These are phyloP conservation scores for Oscheius onirici DNA, from an alignment of 2,888 invertebrate genomes.

Conservation along the genomic window DNA sequence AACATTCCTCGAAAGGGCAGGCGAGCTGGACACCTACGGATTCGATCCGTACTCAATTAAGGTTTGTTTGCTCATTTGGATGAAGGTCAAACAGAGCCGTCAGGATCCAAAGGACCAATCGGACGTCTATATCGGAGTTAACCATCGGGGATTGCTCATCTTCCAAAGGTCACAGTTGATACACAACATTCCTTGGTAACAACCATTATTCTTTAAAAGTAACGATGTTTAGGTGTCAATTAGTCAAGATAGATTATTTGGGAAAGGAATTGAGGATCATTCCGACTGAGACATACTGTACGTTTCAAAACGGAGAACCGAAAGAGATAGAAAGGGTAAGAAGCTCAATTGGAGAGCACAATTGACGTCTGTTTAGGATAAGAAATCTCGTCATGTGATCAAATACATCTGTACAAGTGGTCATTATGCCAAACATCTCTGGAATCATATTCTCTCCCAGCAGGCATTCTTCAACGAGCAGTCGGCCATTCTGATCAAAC, in stretches of 20 bases:
- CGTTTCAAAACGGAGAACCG: slow-evolving; percentile 9
- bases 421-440: slow-evolving; percentile 91
- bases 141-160: slow-evolving; percentile 91
- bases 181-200: slow-evolving; percentile 90
- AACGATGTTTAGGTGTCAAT: slow-evolving; percentile 79
- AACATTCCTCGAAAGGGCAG: slow-evolving; percentile 81
- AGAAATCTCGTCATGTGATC: slow-evolving; percentile 75
- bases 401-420: slow-evolving; percentile 94
- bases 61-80: slow-evolving; percentile 74
- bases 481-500: slow-evolving; percentile 55
- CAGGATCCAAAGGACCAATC: slow-evolving; percentile 85
- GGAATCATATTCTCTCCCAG: slow-evolving; percentile 96
- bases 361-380: slow-evolving; percentile 12
- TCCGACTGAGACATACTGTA: slow-evolving; percentile 66
- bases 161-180: slow-evolving; percentile 92
- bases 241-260: slow-evolving; percentile 90
- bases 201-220: too few species aligned
- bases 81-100: background rate
- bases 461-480: slow-evolving; percentile 89
- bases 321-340: background rate
- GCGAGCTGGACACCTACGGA: slow-evolving; percentile 87
- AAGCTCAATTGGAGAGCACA: background rate
- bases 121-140: slow-evolving; percentile 91
- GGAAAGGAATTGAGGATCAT: slow-evolving; percentile 97
- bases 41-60: slow-evolving; percentile 98